Evolutionary conservation across 2,888 invertebrate genomes (phyloP).

Genomic region (Macrosiphum euphorbiae): DNA sequence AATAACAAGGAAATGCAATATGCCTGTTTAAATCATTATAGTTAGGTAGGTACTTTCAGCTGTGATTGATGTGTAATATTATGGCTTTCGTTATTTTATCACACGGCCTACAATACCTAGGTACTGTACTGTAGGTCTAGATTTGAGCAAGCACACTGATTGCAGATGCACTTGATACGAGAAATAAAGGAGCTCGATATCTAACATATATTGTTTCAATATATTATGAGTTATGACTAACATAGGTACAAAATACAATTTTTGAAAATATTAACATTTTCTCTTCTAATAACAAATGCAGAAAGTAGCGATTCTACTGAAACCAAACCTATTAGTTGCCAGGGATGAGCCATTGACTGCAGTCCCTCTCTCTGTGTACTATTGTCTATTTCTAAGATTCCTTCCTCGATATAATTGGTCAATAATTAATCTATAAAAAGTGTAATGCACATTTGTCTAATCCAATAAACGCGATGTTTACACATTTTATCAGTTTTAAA

Average conservation of each 20-base stretch:
- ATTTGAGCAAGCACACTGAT: background rate
- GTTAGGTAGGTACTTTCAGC: background rate
- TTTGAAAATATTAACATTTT: background rate
- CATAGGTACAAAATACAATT: background rate
- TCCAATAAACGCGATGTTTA: background rate
- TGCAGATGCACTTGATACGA: background rate
- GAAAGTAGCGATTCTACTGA: background rate
- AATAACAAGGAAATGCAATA: background rate
- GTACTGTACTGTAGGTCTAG: background rate
- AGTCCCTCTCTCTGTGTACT: background rate
- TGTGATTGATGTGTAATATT: background rate
- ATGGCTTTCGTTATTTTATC: background rate
- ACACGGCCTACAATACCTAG: background rate
- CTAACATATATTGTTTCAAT: background rate
- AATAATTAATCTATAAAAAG: too few species aligned
- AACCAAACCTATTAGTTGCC: background rate
- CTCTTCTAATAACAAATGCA: background rate
- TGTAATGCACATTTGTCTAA: background rate
- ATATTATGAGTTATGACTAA: too few species aligned
- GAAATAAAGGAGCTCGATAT: background rate
- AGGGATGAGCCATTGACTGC: background rate
- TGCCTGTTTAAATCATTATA: background rate
- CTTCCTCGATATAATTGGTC: too few species aligned
- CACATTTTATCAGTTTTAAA: background rate
- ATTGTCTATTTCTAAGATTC: background rate